Conservation (phyloP, 37 sponge, comb jelly and placozoan species). For the Lycopodina hypogea region DNA sequence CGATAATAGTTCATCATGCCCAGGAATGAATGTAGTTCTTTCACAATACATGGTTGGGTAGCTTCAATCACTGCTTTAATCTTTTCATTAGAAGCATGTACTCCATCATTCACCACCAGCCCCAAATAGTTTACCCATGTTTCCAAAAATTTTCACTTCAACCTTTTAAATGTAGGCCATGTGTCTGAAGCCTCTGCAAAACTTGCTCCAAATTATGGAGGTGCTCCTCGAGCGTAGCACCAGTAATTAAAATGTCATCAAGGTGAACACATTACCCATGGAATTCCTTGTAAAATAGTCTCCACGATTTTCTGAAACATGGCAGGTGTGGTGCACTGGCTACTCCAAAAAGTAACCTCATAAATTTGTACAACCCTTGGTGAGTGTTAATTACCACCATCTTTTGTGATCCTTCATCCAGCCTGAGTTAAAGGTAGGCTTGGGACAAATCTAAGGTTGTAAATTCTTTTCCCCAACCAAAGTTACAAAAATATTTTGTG, state of each 20-base stretch:
- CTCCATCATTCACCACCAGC: conserved; percentile 13
- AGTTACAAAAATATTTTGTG: conserved; percentile 31
- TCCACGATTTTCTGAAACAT: too few species aligned
- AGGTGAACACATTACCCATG: conserved; percentile 6
- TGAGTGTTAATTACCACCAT: background rate
- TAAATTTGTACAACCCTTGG: too few species aligned
- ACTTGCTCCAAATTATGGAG: too few species aligned
- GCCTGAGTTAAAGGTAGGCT: too few species aligned
- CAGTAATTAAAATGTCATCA: conserved; percentile 29
- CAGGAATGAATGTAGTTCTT: conserved; percentile 32
- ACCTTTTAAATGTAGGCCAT: too few species aligned
- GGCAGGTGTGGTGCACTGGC: too few species aligned
- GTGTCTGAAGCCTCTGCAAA: too few species aligned
- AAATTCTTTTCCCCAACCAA: conserved; percentile 28
- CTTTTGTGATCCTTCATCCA: background rate
- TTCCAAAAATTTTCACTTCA: too few species aligned
- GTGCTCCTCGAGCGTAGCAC: conserved; percentile 23
- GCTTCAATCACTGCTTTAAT: too few species aligned
- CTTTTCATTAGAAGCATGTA: background rate
- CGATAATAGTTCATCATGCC: conserved; percentile 37
- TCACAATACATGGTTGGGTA: conserved; percentile 20
- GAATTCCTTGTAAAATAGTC: conserved; percentile 9
- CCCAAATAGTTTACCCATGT: conserved; percentile 56
- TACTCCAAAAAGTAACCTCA: too few species aligned
- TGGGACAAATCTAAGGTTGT: conserved; percentile 35